These are phyloP conservation scores for Archocentrus centrarchus DNA, from an alignment of 2,113 vertebrate species.

Conservation along the genomic window DNA sequence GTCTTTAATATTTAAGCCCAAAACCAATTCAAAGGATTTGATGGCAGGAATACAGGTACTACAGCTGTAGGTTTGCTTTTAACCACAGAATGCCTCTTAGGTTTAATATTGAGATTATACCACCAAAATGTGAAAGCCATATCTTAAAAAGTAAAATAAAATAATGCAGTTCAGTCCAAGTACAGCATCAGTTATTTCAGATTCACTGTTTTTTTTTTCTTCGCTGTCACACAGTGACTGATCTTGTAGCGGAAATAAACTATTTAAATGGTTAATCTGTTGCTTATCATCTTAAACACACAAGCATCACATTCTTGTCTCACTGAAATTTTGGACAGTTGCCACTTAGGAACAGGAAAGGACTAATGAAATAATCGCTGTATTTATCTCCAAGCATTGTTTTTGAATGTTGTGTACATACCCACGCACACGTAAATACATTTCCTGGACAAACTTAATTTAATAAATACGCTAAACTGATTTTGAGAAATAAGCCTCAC, in stretches of 20 bases:
- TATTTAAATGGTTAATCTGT: background rate
- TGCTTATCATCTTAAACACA: background rate
- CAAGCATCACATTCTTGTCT: background rate
- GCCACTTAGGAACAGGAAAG: too few species aligned
- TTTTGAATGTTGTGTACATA: background rate
- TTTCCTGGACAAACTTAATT: background rate
- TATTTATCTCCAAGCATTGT: too few species aligned
- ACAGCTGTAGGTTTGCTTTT: background rate
- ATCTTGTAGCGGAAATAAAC: constrained; percentile 38
- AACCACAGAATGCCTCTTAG: background rate
- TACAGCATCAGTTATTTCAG: background rate
- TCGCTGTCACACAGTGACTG: constrained; percentile 5
- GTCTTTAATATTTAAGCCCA: background rate
- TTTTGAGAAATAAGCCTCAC: background rate
- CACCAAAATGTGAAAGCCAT: background rate
- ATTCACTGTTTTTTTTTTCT: constrained; percentile 3
- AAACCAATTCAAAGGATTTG: background rate
- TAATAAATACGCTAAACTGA: background rate
- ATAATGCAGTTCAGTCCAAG: background rate
- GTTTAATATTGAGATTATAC: constrained; percentile 14
- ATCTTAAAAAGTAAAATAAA: background rate
- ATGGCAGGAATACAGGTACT: background rate
- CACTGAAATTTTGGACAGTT: too few species aligned
- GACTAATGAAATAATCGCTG: background rate
- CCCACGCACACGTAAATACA: too few species aligned